Evolutionary conservation across 2,888 invertebrate genomes (phyloP).

Genomic region (Smittia sp.): DNA sequence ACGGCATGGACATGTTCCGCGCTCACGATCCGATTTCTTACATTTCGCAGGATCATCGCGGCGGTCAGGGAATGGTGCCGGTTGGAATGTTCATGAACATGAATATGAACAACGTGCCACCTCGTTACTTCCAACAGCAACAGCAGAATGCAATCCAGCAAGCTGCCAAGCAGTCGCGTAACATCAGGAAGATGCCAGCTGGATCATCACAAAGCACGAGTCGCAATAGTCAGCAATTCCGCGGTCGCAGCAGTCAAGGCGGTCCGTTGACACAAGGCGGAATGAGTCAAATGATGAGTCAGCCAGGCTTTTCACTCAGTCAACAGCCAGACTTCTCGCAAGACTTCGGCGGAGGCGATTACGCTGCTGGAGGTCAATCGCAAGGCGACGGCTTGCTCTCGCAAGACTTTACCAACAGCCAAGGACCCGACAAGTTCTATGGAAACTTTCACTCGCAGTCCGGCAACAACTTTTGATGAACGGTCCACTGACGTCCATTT

Average conservation of each 20-base stretch:
- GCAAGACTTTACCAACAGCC: slow-evolving; percentile 61
- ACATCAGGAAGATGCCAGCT: slow-evolving; percentile 50
- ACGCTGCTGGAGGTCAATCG: slow-evolving; percentile 53
- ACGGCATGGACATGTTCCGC: slow-evolving; percentile 62
- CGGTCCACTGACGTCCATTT: not conserved
- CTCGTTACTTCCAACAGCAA: slow-evolving; percentile 71
- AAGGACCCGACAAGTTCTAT: slow-evolving; percentile 39
- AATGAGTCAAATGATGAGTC: slow-evolving; percentile 72
- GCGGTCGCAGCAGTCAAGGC: slow-evolving; percentile 59
- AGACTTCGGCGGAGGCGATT: slow-evolving; percentile 51
- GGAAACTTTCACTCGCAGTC: slow-evolving; percentile 32
- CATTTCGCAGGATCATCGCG: slow-evolving; percentile 81
- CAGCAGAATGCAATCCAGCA: slow-evolving; percentile 56
- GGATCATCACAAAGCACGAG: slow-evolving; percentile 39
- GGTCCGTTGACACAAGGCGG: slow-evolving; percentile 70
- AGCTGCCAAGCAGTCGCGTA: slow-evolving; percentile 53
- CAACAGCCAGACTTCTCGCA: slow-evolving; percentile 61
- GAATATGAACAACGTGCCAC: slow-evolving; percentile 72
- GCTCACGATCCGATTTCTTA: slow-evolving; percentile 89
- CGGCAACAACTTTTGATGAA: slow-evolving; percentile 35
- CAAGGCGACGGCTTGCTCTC: slow-evolving; percentile 94
- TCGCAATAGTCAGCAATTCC: slow-evolving; percentile 43
- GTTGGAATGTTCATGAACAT: slow-evolving; percentile 94
- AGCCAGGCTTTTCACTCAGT: slow-evolving; percentile 65
- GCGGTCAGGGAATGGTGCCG: slow-evolving; percentile 77